Conservation (phyloP, 2,888 invertebrate species). For the Melieria crassipennis region DNA sequence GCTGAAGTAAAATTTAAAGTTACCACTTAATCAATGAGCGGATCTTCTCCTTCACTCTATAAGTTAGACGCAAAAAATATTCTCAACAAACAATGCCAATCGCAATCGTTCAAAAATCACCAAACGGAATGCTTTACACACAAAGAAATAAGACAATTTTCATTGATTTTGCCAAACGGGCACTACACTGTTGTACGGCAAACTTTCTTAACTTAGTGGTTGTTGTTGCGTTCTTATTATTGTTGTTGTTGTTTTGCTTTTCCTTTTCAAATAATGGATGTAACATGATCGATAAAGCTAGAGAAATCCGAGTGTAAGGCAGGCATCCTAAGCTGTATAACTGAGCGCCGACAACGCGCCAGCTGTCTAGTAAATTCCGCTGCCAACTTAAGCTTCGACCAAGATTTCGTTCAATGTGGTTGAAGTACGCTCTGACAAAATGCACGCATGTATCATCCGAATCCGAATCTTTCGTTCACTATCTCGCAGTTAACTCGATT, state of each 20-base stretch:
- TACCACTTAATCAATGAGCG: slow-evolving; percentile 11
- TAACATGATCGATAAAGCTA: too few species aligned
- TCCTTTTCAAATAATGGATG: too few species aligned
- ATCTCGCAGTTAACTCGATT: slow-evolving; percentile 10
- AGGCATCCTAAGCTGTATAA: too few species aligned
- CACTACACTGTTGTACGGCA: neutral
- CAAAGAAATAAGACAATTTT: slow-evolving; percentile 37
- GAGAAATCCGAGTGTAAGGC: too few species aligned
- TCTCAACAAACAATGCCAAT: slow-evolving; percentile 6
- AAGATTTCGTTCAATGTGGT: too few species aligned
- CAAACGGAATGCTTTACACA: slow-evolving; percentile 48
- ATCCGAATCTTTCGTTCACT: neutral
- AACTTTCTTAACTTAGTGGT: slow-evolving; percentile 5
- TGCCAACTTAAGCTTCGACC: neutral
- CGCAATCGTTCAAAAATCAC: slow-evolving; percentile 42
- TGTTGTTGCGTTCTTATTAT: neutral
- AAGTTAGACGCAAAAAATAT: slow-evolving; percentile 8
- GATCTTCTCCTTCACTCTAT: neutral
- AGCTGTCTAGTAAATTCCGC: neutral
- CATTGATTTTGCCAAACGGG: slow-evolving; percentile 26
- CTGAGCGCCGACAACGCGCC: neutral
- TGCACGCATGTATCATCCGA: too few species aligned
- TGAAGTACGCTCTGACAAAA: too few species aligned
- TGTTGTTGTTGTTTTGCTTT: neutral
- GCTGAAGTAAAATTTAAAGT: slow-evolving; percentile 17